These are phyloP conservation scores for Diplosoma virens DNA, from an alignment of 23 tunicate genomes.

Conservation along the genomic window DNA sequence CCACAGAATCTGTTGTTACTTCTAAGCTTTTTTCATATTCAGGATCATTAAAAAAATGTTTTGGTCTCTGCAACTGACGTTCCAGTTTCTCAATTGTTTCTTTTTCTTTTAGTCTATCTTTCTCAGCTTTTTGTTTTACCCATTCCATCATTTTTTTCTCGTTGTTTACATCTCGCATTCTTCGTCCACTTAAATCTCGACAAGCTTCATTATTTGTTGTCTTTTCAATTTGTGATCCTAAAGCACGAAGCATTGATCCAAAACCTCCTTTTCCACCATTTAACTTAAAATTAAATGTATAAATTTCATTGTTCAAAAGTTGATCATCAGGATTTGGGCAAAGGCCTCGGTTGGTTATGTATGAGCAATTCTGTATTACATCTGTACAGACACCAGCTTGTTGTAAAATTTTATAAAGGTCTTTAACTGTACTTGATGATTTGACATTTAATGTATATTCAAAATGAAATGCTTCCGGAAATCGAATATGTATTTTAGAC, in stretches of 20 bases:
- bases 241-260: slow-evolving; percentile 98
- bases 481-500: background rate
- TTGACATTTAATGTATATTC: background rate
- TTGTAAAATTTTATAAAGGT: background rate
- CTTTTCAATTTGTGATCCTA: slow-evolving; percentile 98
- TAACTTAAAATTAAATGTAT: slow-evolving; percentile 10
- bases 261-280: slow-evolving; percentile 99
- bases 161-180: slow-evolving; percentile 97
- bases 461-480: background rate
- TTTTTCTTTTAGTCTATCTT: slow-evolving; percentile 68
- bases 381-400: background rate
- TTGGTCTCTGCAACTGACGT: slow-evolving; percentile 55
- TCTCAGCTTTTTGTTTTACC: slow-evolving; percentile 66
- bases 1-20: slow-evolving; percentile 57
- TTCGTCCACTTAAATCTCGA: slow-evolving; percentile 85
- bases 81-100: slow-evolving; percentile 80
- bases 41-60: slow-evolving; percentile 91
- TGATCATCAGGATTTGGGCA: background rate
- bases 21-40: slow-evolving; percentile 71
- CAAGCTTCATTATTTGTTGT: slow-evolving; percentile 97
- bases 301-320: background rate
- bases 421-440: background rate
- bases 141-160: slow-evolving; percentile 85
- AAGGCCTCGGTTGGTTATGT: slow-evolving; percentile 6
- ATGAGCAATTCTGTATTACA: background rate